phyloP scores from a whole-genome alignment of 2,797 vertebrate species.

The Babyrousa celebensis region DNA sequence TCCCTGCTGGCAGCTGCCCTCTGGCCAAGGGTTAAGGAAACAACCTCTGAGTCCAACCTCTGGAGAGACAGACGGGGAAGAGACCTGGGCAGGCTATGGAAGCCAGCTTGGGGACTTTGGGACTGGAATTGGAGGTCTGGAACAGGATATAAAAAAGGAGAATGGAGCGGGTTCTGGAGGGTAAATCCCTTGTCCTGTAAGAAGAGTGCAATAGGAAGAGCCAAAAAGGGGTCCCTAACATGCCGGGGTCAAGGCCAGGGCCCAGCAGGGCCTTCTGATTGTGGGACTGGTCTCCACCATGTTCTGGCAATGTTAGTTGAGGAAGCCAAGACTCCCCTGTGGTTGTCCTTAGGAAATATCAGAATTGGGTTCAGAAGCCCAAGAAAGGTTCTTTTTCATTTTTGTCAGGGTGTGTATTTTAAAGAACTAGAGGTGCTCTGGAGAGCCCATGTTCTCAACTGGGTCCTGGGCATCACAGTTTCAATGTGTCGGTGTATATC shows the following conservation, averaged over 20 bases:
- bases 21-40: not conserved
- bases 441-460: rapidly evolving
- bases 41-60: not conserved
- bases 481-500: not conserved
- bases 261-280: rapidly evolving
- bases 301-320: not conserved
- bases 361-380: not conserved
- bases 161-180: not conserved
- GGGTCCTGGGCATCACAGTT: not conserved
- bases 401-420: not conserved
- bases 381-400: not conserved
- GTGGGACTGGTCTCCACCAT: not conserved
- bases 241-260: not conserved
- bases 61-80: rapidly evolving
- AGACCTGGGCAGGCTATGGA: not conserved
- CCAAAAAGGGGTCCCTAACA: rapidly evolving
- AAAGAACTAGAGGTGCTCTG: not conserved
- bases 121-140: not conserved
- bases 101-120: not conserved
- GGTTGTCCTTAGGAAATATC: not conserved
- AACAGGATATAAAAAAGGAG: not conserved
- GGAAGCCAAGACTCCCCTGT: not conserved
- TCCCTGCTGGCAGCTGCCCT: not conserved
- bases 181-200: rapidly evolving
- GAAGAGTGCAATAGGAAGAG: not conserved